A percentile compares a stretch with the other conserved stretches of the same genome.
Evolutionary conservation across 2,888 invertebrate species (phyloP).

Genomic region (Priapulus caudatus): DNA sequence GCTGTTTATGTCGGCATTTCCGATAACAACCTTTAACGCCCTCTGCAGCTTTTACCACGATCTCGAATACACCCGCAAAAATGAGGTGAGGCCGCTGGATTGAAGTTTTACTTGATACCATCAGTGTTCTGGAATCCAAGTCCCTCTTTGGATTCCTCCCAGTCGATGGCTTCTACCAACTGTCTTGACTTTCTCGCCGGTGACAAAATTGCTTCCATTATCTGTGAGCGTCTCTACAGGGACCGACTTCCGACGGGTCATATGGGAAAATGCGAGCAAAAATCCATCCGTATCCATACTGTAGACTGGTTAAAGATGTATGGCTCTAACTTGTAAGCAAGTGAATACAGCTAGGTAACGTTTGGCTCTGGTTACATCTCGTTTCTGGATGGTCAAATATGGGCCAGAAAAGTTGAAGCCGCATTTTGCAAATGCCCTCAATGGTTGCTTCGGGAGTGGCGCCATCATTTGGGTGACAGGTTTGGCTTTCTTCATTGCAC

Average conservation of each 20-base stretch:
- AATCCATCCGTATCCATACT: not conserved
- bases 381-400: not conserved
- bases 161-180: not conserved
- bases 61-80: too few species aligned
- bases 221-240: not conserved
- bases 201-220: not conserved
- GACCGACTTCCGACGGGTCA: not conserved
- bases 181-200: not conserved
- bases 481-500: too few species aligned
- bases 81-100: too few species aligned
- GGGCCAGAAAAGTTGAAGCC: not conserved
- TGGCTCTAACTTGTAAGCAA: not conserved
- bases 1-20: constrained; percentile 6
- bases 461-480: not conserved
- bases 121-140: not conserved
- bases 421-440: not conserved
- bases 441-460: not conserved
- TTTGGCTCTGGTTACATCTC: not conserved
- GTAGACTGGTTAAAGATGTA: not conserved
- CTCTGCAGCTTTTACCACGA: too few species aligned
- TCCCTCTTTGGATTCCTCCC: not conserved
- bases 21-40: not conserved
- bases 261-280: not conserved
- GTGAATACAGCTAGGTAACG: not conserved
- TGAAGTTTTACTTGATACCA: constrained; percentile 9